A percentile compares a stretch with the other conserved stretches of the same genome.
Conservation (phyloP, 2,113 vertebrate genomes). For the Percopsis transmontana region DNA sequence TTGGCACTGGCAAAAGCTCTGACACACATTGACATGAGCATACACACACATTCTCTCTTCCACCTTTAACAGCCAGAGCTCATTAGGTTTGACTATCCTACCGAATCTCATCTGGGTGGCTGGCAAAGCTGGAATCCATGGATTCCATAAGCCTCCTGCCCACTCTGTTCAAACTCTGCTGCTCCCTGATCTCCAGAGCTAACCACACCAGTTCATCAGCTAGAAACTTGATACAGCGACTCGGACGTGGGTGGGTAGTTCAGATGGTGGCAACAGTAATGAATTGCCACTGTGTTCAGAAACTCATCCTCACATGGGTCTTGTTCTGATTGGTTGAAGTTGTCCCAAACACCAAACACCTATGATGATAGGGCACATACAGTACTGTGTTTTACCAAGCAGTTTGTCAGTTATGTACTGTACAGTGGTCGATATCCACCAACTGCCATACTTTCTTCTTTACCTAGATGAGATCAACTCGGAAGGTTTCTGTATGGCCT, state of each 20-base stretch:
- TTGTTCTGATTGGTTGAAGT: too few relatives aligned
- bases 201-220: conserved; percentile 12
- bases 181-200: conserved; percentile 45
- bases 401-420: conserved; percentile 24
- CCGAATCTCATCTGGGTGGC: conserved; percentile 39
- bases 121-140: conserved; percentile 35
- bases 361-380: conserved; percentile 42
- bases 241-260: neutral
- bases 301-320: too few relatives aligned
- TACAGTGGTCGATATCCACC: conserved; percentile 42
- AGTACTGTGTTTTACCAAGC: conserved; percentile 41
- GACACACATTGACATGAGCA: conserved; percentile 7
- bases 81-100: conserved; percentile 29
- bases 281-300: too few relatives aligned
- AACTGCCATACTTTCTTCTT: conserved; percentile 3
- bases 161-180: conserved; percentile 39
- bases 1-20: neutral
- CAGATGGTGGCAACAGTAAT: too few relatives aligned
- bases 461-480: conserved; percentile 90
- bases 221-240: neutral
- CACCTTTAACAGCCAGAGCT: conserved; percentile 34
- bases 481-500: conserved; percentile 95
- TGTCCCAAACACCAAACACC: too few relatives aligned
- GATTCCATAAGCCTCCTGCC: conserved; percentile 46
- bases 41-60: conserved; percentile 12